Base-by-base conservation (phyloP, 2,797 vertebrate species). In the Sebastes itinus region DNA sequence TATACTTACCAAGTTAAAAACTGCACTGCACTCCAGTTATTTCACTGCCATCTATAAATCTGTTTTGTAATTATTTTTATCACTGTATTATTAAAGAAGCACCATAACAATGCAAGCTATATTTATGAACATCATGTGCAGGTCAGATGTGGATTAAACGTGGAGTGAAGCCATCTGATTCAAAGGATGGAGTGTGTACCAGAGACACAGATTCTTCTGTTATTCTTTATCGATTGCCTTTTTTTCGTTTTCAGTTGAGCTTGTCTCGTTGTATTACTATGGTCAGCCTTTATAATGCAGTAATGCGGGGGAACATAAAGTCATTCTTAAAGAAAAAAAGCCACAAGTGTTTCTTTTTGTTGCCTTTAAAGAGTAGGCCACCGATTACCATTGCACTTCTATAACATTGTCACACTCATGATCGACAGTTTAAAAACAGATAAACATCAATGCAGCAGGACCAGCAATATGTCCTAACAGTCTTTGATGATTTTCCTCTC, bases 221-320 rank as follows among this genome's bases (percentile, higher is more conserved):
- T 73, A 6, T 65, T 70, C 56, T 70, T 56, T 35, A 23, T 38
- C 72, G 27, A 70, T 66, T 79, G 81, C 70, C 70, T 76, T 65
- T 63, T n/a, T 76, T 67, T 79, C 35, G 8, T 88, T 88, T 79
- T 78, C 49, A 75, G 54, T 88, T 75, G 72, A 85, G 80, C 65
- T 83, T 75, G 62, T 86, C 59, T 81, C 46, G 75, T 87, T 84
- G 85, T 85, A 54, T 82, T 88, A 81, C 74, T 87, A 60, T 91
- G 81, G 77, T 91, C 75, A 72, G 62, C 66, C 78, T 90, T 92
- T 92, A 89, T 90, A 90, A 87, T 87, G 82, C 85, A 86, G 73
- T 83, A 66, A 81, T 61, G 86, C 3, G 11, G 82, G 13, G 71
- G 67, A 85, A 86, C 55, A 89, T 93, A 90, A 93, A 93, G 54